Percentiles rank a stretch among this genome's conserved stretches.
phyloP scores from a whole-genome alignment of 92 coral and sea anemone genomes.

The Paramuricea clavata region DNA sequence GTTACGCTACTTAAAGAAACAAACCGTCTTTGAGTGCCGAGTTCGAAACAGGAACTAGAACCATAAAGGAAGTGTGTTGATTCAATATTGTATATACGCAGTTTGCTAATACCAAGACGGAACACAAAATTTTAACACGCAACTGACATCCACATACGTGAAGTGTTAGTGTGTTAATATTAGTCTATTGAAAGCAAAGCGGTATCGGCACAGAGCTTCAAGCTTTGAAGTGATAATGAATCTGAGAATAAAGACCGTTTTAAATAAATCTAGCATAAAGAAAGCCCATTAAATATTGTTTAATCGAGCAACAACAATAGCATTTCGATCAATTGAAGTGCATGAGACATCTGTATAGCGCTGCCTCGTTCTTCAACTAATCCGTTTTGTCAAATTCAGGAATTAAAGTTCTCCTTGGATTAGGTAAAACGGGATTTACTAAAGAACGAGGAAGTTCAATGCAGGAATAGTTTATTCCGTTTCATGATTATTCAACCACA shows the following conservation, averaged over 20 bases:
- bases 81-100: not conserved
- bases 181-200: not conserved
- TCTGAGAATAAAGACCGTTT: not conserved
- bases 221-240: not conserved
- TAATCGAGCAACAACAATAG: conserved; percentile 13
- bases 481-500: not conserved
- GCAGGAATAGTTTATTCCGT: not conserved
- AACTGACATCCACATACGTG: not conserved
- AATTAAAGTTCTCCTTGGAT: not conserved
- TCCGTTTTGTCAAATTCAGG: not conserved
- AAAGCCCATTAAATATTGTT: conserved; percentile 1
- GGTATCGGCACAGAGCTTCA: not conserved
- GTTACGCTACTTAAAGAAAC: conserved; percentile 15
- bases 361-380: not conserved
- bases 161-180: not conserved
- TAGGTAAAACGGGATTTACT: not conserved
- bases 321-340: not conserved
- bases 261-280: not conserved
- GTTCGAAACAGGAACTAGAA: conserved; percentile 42
- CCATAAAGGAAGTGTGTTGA: conserved; percentile 15
- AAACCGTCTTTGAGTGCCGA: conserved; percentile 4
- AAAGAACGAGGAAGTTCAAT: not conserved
- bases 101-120: not conserved
- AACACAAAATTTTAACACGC: not conserved
- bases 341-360: not conserved